phyloP scores from a whole-genome alignment of 2,113 vertebrate genomes.

The Zosterops borbonicus region DNA sequence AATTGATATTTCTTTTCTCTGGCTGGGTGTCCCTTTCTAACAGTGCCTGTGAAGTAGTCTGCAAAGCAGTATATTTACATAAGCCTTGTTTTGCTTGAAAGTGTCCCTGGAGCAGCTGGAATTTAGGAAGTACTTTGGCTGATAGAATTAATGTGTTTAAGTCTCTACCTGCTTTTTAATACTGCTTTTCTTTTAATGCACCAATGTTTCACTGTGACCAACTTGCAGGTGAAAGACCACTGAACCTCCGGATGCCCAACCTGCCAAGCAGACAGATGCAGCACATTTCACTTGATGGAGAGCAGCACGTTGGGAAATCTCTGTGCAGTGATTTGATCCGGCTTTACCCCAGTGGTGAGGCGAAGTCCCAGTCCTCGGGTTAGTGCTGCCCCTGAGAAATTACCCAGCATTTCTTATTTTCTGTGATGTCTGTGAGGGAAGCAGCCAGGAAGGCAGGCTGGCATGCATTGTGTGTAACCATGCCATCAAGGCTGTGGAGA shows the following conservation, averaged over 20 bases:
- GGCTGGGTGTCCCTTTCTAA: background rate
- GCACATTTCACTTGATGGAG: constrained; percentile 76
- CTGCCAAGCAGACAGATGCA: constrained; percentile 77
- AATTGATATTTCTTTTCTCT: background rate
- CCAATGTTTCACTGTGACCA: background rate
- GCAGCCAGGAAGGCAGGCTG: background rate
- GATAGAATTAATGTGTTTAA: background rate
- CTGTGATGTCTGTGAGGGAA: background rate
- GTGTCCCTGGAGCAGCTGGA: background rate
- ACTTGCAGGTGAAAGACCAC: constrained; percentile 84
- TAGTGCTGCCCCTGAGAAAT: constrained; percentile 3
- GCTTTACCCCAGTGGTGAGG: constrained; percentile 80
- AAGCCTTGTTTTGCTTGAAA: background rate
- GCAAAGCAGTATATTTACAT: background rate
- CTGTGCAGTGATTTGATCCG: constrained; percentile 86
- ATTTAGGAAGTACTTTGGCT: background rate
- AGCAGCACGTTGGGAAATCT: constrained; percentile 80
- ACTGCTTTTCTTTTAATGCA: background rate
- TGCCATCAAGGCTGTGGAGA: background rate
- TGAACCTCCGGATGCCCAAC: constrained; percentile 86
- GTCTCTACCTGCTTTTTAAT: background rate
- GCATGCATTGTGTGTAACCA: background rate
- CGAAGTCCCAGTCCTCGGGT: constrained; percentile 81
- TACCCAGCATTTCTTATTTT: background rate
- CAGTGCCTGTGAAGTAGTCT: background rate